Percentiles rank a stretch among this genome's conserved stretches.
Evolutionary conservation across 2,797 vertebrate species (phyloP).

Genomic region (Carapus acus): DNA sequence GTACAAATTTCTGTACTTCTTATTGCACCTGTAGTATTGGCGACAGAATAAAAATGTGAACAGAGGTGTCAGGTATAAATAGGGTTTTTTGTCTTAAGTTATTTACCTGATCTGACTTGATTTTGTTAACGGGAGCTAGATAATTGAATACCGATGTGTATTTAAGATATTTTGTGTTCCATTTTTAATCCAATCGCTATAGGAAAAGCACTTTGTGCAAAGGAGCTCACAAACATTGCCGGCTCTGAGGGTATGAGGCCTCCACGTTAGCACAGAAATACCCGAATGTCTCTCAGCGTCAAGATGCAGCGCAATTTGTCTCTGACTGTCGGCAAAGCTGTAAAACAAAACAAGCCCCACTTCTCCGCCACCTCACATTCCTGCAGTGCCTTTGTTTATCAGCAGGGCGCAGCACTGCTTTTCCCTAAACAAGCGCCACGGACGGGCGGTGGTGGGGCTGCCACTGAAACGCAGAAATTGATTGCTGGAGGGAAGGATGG

Average conservation of each 20-base stretch:
- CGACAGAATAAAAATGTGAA: not conserved
- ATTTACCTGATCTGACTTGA: conserved; percentile 56
- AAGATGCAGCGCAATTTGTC: not conserved
- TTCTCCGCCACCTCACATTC: not conserved
- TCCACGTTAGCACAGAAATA: conserved; percentile 8
- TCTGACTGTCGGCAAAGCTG: not conserved
- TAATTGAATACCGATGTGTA: no score
- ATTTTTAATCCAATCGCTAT: conserved; percentile 19
- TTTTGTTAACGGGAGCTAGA: conserved; percentile 58
- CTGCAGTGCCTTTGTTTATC: conserved; percentile 58
- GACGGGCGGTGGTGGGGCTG: conserved; percentile 5
- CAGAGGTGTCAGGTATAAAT: no score
- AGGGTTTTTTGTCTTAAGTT: no score
- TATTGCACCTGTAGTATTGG: no score
- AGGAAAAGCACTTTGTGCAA: not conserved
- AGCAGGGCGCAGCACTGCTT: conserved; percentile 94
- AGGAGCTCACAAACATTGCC: conserved; percentile 7
- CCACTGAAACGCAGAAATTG: conserved; percentile 69
- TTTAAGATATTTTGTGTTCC: no score
- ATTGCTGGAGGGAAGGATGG: conserved; percentile 71
- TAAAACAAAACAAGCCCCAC: conserved; percentile 19
- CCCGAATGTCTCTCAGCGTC: conserved; percentile 7
- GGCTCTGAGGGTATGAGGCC: conserved; percentile 7
- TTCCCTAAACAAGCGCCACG: conserved; percentile 57
- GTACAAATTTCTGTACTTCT: not conserved